Evolutionary conservation across 2,797 vertebrate genomes (phyloP), one percentile per base, ranked within the genome.

Genomic region (Hoplostethus atlanticus): DNA sequence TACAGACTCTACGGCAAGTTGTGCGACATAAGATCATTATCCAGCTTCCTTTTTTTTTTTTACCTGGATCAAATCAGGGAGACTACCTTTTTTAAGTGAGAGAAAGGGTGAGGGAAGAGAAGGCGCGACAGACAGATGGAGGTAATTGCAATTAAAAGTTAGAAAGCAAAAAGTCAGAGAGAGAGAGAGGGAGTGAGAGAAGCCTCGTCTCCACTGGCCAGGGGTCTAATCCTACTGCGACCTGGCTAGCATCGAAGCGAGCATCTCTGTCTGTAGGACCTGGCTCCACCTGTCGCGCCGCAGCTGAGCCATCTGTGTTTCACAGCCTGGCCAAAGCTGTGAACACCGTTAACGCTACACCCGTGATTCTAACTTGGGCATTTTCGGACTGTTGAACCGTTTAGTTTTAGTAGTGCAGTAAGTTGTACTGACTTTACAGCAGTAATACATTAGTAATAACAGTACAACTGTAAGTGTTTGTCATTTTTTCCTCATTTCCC

Each of bases 281-380:
- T 89, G 88, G 87, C 88, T 78, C 47, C 1, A 76, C 73, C 76
- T 42, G 63, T 78, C 84, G 81, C 83, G 81, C 80, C 31, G 73
- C 83, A 69, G 73, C 87, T 74, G 81, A 85, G 85, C 90, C 90
- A 90, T 91, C 89, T 92, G 89, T 77, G 85, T 84, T 84, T 85
- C 83, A 68, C 84, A 89, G 87, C 83, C 87, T 73, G 71, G 84
- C 71, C 72, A 62, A 76, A 79, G 53, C 80, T 13, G 73, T 68
- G 66, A 59, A 75, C 65, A 65, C 56, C 58, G 72, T 55, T 57
- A 76, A 73, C 80, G 58, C 21, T 0, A 72, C 68, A 81, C 81
- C 81, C 75, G 62, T 67, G 74, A 68, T 69, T 79, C 66, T 9
- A 34, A 71, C 67, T 65, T 30, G 0, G 73, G 63, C 57, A 25